A percentile compares a stretch with the other conserved stretches of the same genome.
These are phyloP conservation scores for Rhaphigaster nebulosa DNA, from an alignment of 2,888 invertebrate genomes.

Conservation along the genomic window DNA sequence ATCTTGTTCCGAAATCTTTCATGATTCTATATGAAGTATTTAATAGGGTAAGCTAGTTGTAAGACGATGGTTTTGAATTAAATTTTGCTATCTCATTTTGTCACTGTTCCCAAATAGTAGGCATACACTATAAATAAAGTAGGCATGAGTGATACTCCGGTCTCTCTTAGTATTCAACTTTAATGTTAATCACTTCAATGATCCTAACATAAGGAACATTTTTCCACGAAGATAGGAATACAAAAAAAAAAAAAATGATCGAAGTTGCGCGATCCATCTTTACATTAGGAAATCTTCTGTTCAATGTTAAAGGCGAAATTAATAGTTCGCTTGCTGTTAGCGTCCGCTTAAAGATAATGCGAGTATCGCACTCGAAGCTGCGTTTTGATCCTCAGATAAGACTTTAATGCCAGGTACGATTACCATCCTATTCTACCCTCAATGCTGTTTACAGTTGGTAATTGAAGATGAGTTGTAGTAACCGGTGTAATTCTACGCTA, in stretches of 20 bases:
- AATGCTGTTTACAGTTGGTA: slow-evolving; percentile 5
- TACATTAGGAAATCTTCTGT: not conserved
- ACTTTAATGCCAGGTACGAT: not conserved
- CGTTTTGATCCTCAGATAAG: slow-evolving; percentile 10
- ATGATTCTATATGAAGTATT: too few relatives aligned
- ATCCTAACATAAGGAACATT: too few relatives aligned
- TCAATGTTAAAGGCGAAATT: not conserved
- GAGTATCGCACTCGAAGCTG: not conserved
- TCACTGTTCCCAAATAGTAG: too few relatives aligned
- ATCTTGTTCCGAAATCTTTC: too few relatives aligned
- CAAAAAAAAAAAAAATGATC: not conserved
- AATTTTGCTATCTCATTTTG: too few relatives aligned
- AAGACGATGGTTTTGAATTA: too few relatives aligned
- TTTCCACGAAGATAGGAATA: too few relatives aligned
- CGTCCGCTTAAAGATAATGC: not conserved
- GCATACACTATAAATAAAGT: too few relatives aligned
- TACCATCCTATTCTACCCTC: not conserved
- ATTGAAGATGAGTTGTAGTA: slow-evolving; percentile 23
- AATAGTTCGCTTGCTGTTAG: not conserved
- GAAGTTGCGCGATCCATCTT: not conserved
- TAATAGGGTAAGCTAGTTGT: too few relatives aligned
- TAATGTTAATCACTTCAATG: too few relatives aligned
- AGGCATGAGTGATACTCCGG: too few relatives aligned
- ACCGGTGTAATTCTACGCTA: not conserved
- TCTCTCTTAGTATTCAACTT: too few relatives aligned